Evolutionary conservation across 2,888 invertebrate genomes (phyloP).

Genomic region (Halocaridina rubra): DNA sequence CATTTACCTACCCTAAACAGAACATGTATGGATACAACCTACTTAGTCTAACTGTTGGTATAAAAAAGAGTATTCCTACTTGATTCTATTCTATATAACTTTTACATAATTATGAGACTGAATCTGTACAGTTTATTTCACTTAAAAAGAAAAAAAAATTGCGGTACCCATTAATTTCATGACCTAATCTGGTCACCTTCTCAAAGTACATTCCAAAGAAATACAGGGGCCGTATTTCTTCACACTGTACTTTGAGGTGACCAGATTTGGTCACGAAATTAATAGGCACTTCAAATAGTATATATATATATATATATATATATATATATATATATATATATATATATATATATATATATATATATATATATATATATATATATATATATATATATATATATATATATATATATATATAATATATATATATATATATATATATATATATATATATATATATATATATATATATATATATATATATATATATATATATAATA

Average conservation of each 20-base stretch:
- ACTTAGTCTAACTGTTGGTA: too few relatives aligned
- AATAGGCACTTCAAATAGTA: neutral
- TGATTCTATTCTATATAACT: too few relatives aligned
- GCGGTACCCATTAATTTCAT: too few relatives aligned
- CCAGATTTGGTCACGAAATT: neutral
- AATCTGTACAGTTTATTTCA: too few relatives aligned
- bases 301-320: conserved; percentile 20
- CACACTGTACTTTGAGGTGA: neutral
- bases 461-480: conserved; percentile 19
- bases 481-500: conserved; percentile 17
- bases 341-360: conserved; percentile 17
- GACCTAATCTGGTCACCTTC: too few relatives aligned
- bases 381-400: neutral
- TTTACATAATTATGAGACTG: too few relatives aligned
- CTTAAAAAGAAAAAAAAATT: too few relatives aligned
- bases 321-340: conserved; percentile 18
- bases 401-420: neutral
- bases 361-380: neutral
- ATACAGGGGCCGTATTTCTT: neutral
- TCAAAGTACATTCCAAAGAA: neutral
- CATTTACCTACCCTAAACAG: too few relatives aligned
- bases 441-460: neutral
- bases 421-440: neutral
- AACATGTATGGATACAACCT: too few relatives aligned
- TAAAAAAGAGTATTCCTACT: too few relatives aligned